Evolutionary conservation across 2,888 invertebrate species (phyloP), one percentile per base, ranked within the genome.

Genomic region (Caenorhabditis zanzibari): DNA sequence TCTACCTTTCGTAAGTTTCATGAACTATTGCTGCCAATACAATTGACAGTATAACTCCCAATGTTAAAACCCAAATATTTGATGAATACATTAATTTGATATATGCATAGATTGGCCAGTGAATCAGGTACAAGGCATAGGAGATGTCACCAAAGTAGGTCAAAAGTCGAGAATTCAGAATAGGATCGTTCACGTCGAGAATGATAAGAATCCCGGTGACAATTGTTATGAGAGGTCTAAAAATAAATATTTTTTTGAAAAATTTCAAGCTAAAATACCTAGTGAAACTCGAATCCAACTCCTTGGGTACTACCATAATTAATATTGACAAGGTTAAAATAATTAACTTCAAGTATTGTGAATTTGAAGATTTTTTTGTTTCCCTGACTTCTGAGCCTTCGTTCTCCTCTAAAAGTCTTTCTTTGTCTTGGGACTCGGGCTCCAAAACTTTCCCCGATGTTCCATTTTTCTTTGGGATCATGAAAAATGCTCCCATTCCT

Each of bases 101-200:
- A n/a, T 28, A 79, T 0, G 75, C 73, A 41, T 56, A 73, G 12
- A 86, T 24, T 2, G 86, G 84, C 84, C 84, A 86, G 47, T 86
- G 86, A 24, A 84, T 28, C 1, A 86, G 82, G 44, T 86, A 86
- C 1, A 82, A 16, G 12, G 82, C 79, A 74, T 86, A 86, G 10
- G 84, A 84, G 26, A 86, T 84, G 58, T 86, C 74, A n/a, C 86
- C 86, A 32, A 84, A 7, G 52, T 84, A 86, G 16, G 79, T 79
- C n/a, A 85, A 69, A 24, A 38, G 3, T 22, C 68, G 28, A 24
- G 68, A 49, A 26, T 68, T 68, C 16, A 76, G 24, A 16, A 58
- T 24, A 6, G 24, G 14, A 52, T 76, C 68, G 26, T 68, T 68
- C 9, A 68, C 61, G n/a, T 54, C 52, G 32, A 75, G 44, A 5